Conservation (phyloP, 2,113 vertebrate species). For the Sula dactylatra region DNA sequence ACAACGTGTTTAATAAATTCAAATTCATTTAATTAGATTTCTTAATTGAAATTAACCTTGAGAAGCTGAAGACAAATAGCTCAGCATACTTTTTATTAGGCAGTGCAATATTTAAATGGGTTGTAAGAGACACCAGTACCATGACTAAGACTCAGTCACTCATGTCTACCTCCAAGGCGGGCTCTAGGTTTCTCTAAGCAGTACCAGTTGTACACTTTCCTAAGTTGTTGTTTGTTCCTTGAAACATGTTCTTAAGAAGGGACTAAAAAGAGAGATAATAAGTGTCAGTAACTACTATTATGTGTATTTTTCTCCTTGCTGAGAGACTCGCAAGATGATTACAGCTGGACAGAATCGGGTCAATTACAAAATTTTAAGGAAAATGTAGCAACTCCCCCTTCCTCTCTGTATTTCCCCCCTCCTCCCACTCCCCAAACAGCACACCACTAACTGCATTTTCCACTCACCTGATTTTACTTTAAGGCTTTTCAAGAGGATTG, state of each 20-base stretch:
- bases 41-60: background rate
- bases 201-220: background rate
- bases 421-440: background rate
- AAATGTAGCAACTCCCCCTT: background rate
- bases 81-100: background rate
- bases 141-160: background rate
- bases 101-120: background rate
- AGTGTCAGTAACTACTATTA: background rate
- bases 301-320: background rate
- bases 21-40: background rate
- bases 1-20: background rate
- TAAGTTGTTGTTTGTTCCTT: background rate
- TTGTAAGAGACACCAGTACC: background rate
- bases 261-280: background rate
- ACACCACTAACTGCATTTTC: background rate
- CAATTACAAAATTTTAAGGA: background rate
- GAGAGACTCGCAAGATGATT: background rate
- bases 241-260: background rate
- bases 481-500: background rate
- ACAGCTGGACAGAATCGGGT: background rate
- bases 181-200: background rate
- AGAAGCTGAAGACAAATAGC: background rate
- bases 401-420: background rate
- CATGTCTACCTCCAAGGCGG: background rate
- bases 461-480: conserved; percentile 15